A percentile compares a stretch with the other conserved stretches of the same genome.
Conservation (phyloP, 92 coral and sea anemone species). For the Palythoa grandiflora region DNA sequence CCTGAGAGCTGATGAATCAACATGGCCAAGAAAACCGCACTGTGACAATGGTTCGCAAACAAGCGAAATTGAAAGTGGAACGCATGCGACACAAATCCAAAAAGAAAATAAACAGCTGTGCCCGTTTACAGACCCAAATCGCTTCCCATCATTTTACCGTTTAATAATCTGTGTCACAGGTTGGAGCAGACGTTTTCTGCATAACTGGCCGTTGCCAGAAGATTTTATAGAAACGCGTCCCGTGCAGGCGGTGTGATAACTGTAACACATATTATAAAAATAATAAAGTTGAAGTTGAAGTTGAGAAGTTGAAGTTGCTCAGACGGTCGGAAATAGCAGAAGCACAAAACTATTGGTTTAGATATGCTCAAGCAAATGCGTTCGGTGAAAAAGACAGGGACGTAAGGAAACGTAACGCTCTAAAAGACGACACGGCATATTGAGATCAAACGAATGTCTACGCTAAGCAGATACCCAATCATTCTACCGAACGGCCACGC, state of each 20-base stretch:
- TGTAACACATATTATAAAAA: too few species aligned
- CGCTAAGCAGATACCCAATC: too few species aligned
- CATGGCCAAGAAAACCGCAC: too few species aligned
- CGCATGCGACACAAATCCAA: background rate
- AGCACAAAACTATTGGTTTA: background rate
- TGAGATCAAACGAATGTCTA: too few species aligned
- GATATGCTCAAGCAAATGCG: background rate
- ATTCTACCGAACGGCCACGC: too few species aligned
- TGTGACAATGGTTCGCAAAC: too few species aligned
- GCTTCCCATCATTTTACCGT: background rate
- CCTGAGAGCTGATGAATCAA: too few species aligned
- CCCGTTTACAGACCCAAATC: background rate
- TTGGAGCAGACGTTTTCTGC: background rate
- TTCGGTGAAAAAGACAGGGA: background rate
- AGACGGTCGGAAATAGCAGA: background rate
- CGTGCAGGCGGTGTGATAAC: too few species aligned
- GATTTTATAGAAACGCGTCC: background rate
- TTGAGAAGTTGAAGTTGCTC: too few species aligned
- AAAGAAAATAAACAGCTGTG: background rate
- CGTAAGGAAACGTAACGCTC: background rate
- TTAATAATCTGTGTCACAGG: constrained; percentile 2
- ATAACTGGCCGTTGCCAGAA: background rate
- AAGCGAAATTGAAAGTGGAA: too few species aligned
- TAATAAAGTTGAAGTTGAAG: too few species aligned
- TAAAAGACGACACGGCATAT: too few species aligned